Conservation (phyloP, 1,140 invertebrate species). For the Mya arenaria region DNA sequence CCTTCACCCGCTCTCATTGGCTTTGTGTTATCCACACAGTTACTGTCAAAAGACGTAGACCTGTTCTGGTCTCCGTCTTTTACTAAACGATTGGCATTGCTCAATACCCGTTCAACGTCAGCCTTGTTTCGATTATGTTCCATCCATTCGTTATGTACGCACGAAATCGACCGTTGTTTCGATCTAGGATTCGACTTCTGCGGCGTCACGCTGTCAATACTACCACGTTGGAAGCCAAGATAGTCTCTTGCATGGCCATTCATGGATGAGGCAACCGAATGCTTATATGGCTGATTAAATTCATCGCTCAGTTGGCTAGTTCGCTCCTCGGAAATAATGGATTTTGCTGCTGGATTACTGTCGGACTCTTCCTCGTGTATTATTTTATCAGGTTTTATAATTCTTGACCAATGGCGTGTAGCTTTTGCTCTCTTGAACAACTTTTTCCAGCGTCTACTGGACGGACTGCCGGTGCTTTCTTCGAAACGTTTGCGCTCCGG, state of each 20-base stretch:
- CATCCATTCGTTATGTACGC: conserved; percentile 9
- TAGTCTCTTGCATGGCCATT: too few relatives aligned
- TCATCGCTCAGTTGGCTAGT: background rate
- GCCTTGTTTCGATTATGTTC: background rate
- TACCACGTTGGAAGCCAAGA: background rate
- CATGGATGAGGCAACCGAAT: background rate
- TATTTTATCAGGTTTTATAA: background rate
- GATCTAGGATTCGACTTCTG: background rate
- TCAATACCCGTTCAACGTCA: background rate
- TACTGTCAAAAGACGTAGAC: too few relatives aligned
- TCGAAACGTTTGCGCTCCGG: background rate
- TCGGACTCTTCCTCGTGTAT: background rate
- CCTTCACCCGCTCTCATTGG: background rate
- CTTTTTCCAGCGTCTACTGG: conserved; percentile 9
- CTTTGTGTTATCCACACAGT: too few relatives aligned
- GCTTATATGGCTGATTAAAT: background rate
- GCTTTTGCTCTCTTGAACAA: conserved; percentile 26
- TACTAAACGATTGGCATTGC: background rate
- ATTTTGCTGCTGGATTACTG: background rate
- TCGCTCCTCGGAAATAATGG: background rate
- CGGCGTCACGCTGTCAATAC: background rate
- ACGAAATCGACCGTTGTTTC: conserved; percentile 33
- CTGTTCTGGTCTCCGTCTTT: background rate
- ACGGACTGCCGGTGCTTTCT: background rate
- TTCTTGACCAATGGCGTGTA: background rate